These are phyloP conservation scores for Emberiza fucata DNA, from an alignment of 2,113 vertebrate species.

Conservation along the genomic window DNA sequence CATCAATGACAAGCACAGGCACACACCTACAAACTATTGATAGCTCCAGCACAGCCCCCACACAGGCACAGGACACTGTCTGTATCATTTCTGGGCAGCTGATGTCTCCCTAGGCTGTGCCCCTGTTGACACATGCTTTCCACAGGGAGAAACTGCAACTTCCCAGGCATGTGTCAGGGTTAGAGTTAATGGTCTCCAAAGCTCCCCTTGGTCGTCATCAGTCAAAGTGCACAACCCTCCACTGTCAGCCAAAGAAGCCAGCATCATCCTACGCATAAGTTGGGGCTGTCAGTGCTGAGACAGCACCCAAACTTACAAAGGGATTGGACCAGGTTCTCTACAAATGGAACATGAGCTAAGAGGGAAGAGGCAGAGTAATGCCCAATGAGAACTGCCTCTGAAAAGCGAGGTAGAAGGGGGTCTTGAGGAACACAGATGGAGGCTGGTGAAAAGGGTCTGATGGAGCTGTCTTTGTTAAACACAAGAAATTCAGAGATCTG, in stretches of 20 bases:
- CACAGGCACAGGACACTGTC: rapidly evolving
- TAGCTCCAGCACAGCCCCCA: background rate
- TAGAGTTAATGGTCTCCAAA: background rate
- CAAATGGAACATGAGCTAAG: background rate
- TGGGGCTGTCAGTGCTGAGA: background rate
- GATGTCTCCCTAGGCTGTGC: background rate
- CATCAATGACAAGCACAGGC: background rate
- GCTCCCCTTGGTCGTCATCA: background rate
- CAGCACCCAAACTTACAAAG: background rate
- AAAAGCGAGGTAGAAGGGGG: background rate
- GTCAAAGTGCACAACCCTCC: background rate
- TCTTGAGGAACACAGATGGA: background rate
- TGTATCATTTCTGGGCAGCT: background rate
- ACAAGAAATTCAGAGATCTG: background rate
- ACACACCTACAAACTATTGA: background rate
- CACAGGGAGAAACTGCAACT: background rate
- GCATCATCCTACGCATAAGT: background rate
- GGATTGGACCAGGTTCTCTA: background rate
- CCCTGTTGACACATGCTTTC: background rate
- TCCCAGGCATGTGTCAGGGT: background rate
- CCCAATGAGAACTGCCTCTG: background rate
- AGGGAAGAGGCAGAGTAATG: background rate
- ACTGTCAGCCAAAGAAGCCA: background rate
- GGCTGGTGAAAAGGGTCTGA: background rate
- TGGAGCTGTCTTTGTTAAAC: background rate